These are phyloP conservation scores for Brachyalestes nurse DNA, from an alignment of 2,797 vertebrate species.

Conservation along the genomic window DNA sequence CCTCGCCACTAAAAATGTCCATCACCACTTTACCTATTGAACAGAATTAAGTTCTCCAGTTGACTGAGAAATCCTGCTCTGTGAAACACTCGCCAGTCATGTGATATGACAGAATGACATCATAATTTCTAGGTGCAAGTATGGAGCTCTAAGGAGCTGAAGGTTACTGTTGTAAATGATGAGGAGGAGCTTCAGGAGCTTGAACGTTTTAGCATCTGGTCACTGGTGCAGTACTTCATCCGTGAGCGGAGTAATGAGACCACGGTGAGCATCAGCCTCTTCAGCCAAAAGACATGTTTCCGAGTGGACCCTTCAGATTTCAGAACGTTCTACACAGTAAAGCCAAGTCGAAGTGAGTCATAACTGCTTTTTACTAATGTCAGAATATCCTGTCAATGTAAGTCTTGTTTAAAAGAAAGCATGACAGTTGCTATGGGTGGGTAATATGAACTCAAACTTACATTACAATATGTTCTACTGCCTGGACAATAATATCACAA, in stretches of 20 bases:
- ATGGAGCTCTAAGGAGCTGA: slow-evolving; percentile 84
- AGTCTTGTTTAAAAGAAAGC: background rate
- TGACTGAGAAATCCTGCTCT: background rate
- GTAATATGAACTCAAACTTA: no score
- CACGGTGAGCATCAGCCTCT: slow-evolving; percentile 83
- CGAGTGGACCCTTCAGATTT: slow-evolving; percentile 81
- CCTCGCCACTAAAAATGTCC: background rate
- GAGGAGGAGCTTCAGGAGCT: slow-evolving; percentile 88
- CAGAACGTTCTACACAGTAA: slow-evolving; percentile 73
- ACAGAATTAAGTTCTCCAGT: background rate
- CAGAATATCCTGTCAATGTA: background rate
- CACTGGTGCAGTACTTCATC: slow-evolving; percentile 79
- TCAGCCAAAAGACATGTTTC: slow-evolving; percentile 89
- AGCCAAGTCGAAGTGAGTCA: slow-evolving; percentile 81
- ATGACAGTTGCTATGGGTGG: background rate
- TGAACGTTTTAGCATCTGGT: slow-evolving; percentile 83
- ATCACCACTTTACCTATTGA: background rate
- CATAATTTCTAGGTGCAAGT: slow-evolving; percentile 81
- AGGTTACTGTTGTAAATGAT: slow-evolving; percentile 85
- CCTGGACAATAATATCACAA: no score
- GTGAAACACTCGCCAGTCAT: background rate
- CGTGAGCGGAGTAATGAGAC: slow-evolving; percentile 89
- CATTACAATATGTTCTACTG: no score
- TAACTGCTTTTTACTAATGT: background rate
- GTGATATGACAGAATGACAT: background rate